phyloP scores from a whole-genome alignment of 2,113 vertebrate species.

The Burhinus oedicnemus region DNA sequence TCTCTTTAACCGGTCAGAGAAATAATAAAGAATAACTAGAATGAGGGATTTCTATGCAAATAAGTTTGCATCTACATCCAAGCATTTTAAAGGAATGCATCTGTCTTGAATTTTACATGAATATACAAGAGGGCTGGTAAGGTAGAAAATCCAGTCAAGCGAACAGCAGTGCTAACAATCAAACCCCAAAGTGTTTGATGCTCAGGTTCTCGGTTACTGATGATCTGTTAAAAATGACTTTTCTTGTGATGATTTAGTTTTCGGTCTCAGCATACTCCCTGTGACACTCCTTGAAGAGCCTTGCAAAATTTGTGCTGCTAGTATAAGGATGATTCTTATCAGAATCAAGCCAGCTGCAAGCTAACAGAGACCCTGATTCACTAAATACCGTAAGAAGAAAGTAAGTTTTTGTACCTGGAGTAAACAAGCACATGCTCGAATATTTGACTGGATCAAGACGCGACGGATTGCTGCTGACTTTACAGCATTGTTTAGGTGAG shows the following conservation, averaged over 20 bases:
- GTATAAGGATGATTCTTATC: background rate
- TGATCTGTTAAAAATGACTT: background rate
- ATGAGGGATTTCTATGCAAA: background rate
- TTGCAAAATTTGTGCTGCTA: background rate
- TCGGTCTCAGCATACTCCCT: background rate
- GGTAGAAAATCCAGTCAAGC: background rate
- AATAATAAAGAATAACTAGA: background rate
- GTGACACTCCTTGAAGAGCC: background rate
- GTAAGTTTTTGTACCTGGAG: background rate
- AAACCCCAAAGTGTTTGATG: background rate
- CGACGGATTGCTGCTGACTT: background rate
- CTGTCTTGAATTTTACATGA: background rate
- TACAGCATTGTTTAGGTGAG: background rate
- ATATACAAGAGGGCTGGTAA: background rate
- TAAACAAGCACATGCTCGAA: background rate
- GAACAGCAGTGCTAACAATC: background rate
- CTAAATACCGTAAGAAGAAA: background rate
- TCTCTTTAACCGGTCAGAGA: background rate
- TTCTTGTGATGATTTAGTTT: background rate
- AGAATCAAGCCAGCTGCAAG: background rate
- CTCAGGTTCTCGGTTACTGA: background rate
- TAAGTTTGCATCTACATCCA: rapidly evolving
- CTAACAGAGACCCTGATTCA: background rate
- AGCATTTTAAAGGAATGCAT: background rate
- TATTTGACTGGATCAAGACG: background rate